Percentiles rank a stretch among this genome's conserved stretches.
These are phyloP conservation scores for Rissa tridactyla DNA, from an alignment of 2,113 vertebrate species.

Conservation along the genomic window DNA sequence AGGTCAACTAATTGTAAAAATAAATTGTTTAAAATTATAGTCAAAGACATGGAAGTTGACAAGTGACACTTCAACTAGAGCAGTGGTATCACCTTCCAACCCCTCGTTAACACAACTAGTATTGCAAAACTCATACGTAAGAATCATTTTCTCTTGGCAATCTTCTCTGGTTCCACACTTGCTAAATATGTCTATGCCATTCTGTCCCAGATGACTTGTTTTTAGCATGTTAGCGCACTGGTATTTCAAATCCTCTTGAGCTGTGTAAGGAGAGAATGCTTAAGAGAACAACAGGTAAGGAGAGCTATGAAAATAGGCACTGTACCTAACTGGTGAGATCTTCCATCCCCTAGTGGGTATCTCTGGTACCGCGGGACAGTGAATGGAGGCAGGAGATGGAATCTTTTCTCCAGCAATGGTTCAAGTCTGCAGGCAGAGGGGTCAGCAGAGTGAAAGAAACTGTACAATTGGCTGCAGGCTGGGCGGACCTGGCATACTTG, in stretches of 20 bases:
- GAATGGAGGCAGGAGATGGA: constrained; percentile 79
- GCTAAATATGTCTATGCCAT: not conserved
- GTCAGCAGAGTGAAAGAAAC: constrained; percentile 83
- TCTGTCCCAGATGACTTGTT: not conserved
- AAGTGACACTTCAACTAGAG: not conserved
- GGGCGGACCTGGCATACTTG: constrained; percentile 78
- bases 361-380: constrained; percentile 81
- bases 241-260: not conserved
- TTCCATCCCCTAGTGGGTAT: constrained; percentile 78
- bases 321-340: constrained; percentile 78
- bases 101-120: not conserved
- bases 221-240: not conserved
- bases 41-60: not conserved
- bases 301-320: not conserved
- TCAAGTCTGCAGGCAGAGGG: constrained; percentile 81
- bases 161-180: not conserved
- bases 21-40: not conserved
- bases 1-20: not conserved
- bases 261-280: not conserved
- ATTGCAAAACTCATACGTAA: not conserved
- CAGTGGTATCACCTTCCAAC: not conserved
- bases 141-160: not conserved
- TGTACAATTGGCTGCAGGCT: constrained; percentile 82
- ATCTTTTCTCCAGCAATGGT: constrained; percentile 77
- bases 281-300: not conserved